Percentiles rank a stretch among this genome's conserved stretches.
These are phyloP conservation scores for Petrocephalus microphthalmus DNA, from an alignment of 2,113 vertebrate genomes.

Conservation along the genomic window DNA sequence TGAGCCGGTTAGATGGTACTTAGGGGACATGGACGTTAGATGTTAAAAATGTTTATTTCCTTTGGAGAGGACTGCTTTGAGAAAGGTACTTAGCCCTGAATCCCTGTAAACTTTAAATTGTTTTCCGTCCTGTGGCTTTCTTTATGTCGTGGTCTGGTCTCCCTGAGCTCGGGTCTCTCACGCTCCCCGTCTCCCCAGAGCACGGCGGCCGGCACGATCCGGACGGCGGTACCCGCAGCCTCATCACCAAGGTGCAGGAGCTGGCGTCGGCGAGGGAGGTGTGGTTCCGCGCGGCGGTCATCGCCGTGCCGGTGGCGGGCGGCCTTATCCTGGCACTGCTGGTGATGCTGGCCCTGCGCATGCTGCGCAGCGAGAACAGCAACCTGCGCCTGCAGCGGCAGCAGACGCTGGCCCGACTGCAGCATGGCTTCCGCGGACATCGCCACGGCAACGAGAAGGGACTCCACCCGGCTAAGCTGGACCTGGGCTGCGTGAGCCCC, in stretches of 20 bases:
- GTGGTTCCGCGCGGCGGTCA: constrained; percentile 95
- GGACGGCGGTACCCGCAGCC: constrained; percentile 69
- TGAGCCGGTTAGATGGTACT: not conserved
- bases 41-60: not conserved
- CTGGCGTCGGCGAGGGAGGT: constrained; percentile 90
- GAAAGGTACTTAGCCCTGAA: not conserved
- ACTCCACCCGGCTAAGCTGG: constrained; percentile 80
- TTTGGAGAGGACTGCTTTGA: not conserved
- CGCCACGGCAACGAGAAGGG: constrained; percentile 83
- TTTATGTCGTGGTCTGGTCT: no score
- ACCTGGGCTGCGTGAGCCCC: constrained; percentile 95
- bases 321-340: constrained; percentile 91
- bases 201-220: constrained; percentile 68
- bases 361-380: constrained; percentile 95
- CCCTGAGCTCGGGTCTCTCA: no score
- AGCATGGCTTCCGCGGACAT: constrained; percentile 88
- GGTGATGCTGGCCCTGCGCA: constrained; percentile 89
- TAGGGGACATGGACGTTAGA: not conserved
- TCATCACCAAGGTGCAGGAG: constrained; percentile 90
- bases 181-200: constrained; percentile 54
- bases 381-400: constrained; percentile 87
- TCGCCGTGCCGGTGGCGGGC: constrained; percentile 91
- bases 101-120: not conserved
- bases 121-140: not conserved
- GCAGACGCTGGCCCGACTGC: constrained; percentile 94